Base-by-base conservation (phyloP, 2,797 vertebrate genomes). In the Myotis daubentonii region DNA sequence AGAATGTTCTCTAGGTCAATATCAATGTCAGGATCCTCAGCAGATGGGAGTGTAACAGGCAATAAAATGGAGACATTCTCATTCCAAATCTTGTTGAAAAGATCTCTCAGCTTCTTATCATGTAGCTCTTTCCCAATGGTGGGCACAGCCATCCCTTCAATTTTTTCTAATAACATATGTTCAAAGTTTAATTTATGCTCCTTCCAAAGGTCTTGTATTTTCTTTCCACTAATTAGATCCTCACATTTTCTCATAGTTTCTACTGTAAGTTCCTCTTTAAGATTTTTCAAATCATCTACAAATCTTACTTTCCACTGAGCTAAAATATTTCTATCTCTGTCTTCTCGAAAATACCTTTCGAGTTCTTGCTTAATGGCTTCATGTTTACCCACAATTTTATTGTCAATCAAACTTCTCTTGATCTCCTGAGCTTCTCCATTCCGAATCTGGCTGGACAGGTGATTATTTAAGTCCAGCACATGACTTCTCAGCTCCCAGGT, bases 401-500 rank as follows among this genome's bases (percentile, higher is more conserved):
- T 22, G 22, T 96, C 85, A 11, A 97, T 62, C 13, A 83, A 0
- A 0, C 20, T 33, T 12, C 0, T 7, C 2, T 81, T 92, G n/a
- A 98, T 28, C 0, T 0, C 15, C 17, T 74, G 8, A 9, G 97
- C 4, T 16, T 94, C 92, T 44, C 89, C 94, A 30, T 98, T 98
- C n/a, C 57, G 87, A 76, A 98, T 81, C 72, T 49, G 94, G 10
- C 97, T 98, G 16, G 55, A 87, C 70, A 98, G 87, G 70, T 97
- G 95, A 44, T 96, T 97, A 20, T 98, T 96, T 79, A 97, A 60
- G 2, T 96, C 92, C 17, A 98, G 47, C 91, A 98, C 60, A 20
- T 97, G 80, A 38, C 95, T 98, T 78, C 98, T 98, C 53, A 99
- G 96, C 6, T 49, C 1, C 98, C 98, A 98, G 49, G 97, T 96